Conservation (phyloP, 1,140 invertebrate species). For the Acromyrmex charruanus region DNA sequence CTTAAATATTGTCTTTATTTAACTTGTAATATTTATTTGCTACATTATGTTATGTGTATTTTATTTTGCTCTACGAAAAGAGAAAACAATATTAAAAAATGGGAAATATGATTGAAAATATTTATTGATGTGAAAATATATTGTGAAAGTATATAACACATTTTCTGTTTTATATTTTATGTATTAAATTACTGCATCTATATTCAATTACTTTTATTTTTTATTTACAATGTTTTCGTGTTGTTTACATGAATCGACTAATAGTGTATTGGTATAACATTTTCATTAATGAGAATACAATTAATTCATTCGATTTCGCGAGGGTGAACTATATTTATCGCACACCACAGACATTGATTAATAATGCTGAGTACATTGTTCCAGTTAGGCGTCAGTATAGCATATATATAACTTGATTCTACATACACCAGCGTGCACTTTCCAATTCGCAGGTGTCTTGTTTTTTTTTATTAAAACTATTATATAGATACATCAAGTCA, state of each 20-base stretch:
- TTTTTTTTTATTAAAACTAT: constrained; percentile 1
- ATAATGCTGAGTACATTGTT: constrained; percentile 7
- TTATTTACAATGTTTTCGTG: neutral
- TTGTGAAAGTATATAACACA: neutral
- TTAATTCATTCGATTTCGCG: constrained; percentile 45
- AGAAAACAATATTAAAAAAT: neutral
- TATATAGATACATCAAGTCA: neutral
- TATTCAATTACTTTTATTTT: neutral
- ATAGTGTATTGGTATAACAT: neutral
- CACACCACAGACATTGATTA: constrained; percentile 32
- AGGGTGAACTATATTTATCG: constrained; percentile 9
- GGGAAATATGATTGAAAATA: neutral
- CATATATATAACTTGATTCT: neutral
- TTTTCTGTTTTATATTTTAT: neutral
- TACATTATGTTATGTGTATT: neutral
- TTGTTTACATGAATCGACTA: neutral
- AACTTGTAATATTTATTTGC: neutral
- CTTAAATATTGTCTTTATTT: neutral
- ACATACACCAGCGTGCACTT: too few species aligned
- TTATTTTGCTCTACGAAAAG: neutral
- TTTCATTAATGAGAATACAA: constrained; percentile 25
- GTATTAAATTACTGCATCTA: neutral
- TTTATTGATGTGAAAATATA: neutral
- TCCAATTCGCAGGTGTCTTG: neutral
- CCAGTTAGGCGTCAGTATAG: neutral